Base-by-base conservation (phyloP, 2,888 invertebrate genomes). In the Tanytarsus gracilentus region DNA sequence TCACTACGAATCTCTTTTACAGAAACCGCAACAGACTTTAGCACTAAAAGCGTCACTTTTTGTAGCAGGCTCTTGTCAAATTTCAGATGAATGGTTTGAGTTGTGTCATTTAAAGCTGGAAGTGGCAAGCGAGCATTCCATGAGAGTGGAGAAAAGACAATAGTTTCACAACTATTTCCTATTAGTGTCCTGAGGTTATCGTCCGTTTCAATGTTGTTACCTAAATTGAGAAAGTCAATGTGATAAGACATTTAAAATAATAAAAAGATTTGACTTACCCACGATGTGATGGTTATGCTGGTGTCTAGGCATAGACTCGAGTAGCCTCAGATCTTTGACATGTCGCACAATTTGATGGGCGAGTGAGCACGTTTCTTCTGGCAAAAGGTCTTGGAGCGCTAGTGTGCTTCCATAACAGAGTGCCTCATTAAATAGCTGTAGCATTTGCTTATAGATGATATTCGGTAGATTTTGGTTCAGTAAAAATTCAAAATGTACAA, bases 351-450 rank as follows among this genome's bases (percentile, higher is more conserved):
- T 84, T 51, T 88, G 80, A 70, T 91, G 90, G 3, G 92, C 92
- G 64, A 92, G 72, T 67, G 85, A 82, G 71, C 91, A 91, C 18
- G 91, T 91, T 71, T 92, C 92, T 71, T 92, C 90, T 3, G 90
- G 90, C 65, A 91, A 73, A 67, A 88, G 82, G 71, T 91, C 91
- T 73, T 93, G 92, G 64, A 93, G 75, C 1, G 92, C 91, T 66
- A 93, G 75, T 29, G 93, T 93, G 64, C 90, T 92, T 2, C 92
- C 92, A 71, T 93, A 93, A 72, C 93, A 93, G 56, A 93, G 73
- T 7, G 92, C 90, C 74, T 93, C 92, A 71, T 92, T 92, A 66
- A 92, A 90, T 29, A 93, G 76, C 66, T 87, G 87, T 63, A 93
- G 72, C 67, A 92, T 77, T 73, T 90, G 89, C 67, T 87, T 84